Conservation (phyloP, 2,797 vertebrate genomes). For the Squalus acanthias region DNA sequence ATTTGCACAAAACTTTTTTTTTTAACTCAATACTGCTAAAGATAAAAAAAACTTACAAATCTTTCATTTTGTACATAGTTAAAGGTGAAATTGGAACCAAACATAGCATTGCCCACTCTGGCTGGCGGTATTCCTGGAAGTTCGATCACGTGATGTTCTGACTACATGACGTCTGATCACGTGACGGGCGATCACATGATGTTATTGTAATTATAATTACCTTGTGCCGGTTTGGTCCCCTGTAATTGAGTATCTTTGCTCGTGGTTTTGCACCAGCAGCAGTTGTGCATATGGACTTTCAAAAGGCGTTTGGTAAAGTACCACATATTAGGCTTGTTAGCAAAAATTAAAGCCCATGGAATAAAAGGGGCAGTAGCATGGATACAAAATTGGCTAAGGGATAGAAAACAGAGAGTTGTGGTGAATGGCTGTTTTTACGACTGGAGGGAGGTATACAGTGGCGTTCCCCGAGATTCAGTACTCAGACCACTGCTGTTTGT, state of each 20-base stretch:
- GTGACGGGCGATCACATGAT: not conserved
- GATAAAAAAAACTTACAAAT: not conserved
- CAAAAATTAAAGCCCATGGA: not conserved
- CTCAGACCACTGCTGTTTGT: not conserved
- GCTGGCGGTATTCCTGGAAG: not conserved
- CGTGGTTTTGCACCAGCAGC: not conserved
- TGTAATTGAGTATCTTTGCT: not conserved
- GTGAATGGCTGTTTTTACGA: not conserved
- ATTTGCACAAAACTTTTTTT: not conserved
- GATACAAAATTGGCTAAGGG: too few species aligned
- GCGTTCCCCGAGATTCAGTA: not conserved
- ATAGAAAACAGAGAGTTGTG: too few species aligned
- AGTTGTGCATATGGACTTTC: not conserved
- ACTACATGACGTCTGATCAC: too few species aligned
- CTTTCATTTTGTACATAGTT: not conserved
- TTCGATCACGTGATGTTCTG: not conserved
- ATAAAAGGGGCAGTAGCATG: not conserved
- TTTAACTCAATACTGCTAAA: not conserved
- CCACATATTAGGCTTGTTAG: not conserved
- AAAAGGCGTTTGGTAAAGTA: not conserved
- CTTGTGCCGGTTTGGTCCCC: not conserved
- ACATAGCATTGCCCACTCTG: not conserved
- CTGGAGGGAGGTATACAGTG: too few species aligned
- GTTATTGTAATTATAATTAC: not conserved
- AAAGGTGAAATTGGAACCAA: not conserved